Evolutionary conservation across 2,113 vertebrate species (phyloP), one percentile per base, ranked within the genome.

Genomic region (Chamaetylas fuelleborni): DNA sequence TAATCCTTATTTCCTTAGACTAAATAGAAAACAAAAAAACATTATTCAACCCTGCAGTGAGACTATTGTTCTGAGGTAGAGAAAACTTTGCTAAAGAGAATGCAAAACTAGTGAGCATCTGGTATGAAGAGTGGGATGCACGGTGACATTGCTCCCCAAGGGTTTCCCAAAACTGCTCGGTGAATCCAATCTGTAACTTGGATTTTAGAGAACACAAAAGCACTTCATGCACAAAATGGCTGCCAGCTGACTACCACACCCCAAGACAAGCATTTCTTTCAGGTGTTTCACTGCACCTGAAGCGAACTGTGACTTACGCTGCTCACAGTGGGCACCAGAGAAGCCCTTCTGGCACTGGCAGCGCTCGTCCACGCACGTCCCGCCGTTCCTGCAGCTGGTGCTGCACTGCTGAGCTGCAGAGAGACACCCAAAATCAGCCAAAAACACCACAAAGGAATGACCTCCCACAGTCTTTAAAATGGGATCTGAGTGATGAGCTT

Each of bases 301-400:
- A 62, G 45, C 8, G 33, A 19, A n/a, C 4, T 12, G 50, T 40
- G 82, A 98, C 98, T 98, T 98, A 98, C 98, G 97, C 90, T 98
- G 98, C 71, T 98, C 98, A 62, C 98, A 99, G 78, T 98, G 98
- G 33, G 96, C 86, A 81, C 98, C 98, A 6, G 97, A 72, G 14
- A 98, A 99, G 50, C 98, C 98, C 77, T 98, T 98, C 93, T 97
- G 98, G 93, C 98, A 99, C 78, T 97, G 98, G 90, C 98, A 99
- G 3, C 69, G 97, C 82, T 98, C 97, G 0, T 97, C 97, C 1
- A 65, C 45, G 42, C 98, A 99, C 1, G 92, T 96, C n/a, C 98
- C 98, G 0, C 98, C 98, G 0, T 99, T 99, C 98, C 98, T 97
- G 94, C 98, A 99, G 61, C 98, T 97, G 79, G 98, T 79, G 5